Evolutionary conservation across 1,140 invertebrate genomes (phyloP).

Genomic region (Anastrepha obliqua): DNA sequence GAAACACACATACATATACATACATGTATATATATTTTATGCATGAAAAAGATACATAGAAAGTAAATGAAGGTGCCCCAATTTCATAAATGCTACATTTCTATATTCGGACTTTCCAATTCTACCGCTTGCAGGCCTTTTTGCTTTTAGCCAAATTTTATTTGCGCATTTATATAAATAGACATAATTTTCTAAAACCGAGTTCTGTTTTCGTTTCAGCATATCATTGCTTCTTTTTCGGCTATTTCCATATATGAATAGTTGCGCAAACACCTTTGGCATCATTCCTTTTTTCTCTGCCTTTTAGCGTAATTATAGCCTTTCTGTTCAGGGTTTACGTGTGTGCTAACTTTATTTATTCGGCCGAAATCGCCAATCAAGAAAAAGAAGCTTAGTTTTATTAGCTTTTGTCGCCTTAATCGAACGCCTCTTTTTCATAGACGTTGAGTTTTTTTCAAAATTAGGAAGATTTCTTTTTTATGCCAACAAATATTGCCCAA

Average conservation of each 20-base stretch:
- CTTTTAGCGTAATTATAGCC: background rate
- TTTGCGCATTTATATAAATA: too few species aligned
- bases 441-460: background rate
- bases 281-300: background rate
- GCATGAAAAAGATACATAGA: background rate
- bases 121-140: background rate
- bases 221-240: background rate
- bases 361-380: too few species aligned
- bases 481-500: background rate
- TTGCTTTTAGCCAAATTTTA: background rate
- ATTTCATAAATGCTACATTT: too few species aligned
- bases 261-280: background rate
- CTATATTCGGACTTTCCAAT: background rate
- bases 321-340: background rate
- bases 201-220: background rate
- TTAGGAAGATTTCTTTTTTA: constrained; percentile 20
- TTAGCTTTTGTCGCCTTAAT: too few species aligned
- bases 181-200: background rate
- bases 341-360: too few species aligned
- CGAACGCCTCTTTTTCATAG: too few species aligned
- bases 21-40: background rate
- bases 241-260: background rate
- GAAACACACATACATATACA: background rate
- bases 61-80: background rate
- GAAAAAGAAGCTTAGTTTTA: too few species aligned